Evolutionary conservation across 2,888 invertebrate genomes (phyloP).

Genomic region (Galeruca laticollis): DNA sequence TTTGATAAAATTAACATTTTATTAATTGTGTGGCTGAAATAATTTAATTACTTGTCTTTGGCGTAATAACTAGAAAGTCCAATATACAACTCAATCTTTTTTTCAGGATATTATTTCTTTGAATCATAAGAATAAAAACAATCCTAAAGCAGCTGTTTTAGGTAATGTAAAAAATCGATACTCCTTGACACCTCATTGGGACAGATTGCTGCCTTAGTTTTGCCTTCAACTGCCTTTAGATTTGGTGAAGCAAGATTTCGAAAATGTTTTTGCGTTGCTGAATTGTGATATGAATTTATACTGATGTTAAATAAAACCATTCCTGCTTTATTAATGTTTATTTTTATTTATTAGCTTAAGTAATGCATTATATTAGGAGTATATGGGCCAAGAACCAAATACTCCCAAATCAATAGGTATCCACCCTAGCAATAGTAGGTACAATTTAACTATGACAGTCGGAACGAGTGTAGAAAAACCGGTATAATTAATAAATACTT

Average conservation of each 20-base stretch:
- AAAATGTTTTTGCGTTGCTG: constrained; percentile 13
- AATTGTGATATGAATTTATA: constrained; percentile 36
- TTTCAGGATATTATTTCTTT: constrained; percentile 51
- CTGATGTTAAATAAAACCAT: constrained; percentile 34
- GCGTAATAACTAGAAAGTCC: constrained; percentile 3
- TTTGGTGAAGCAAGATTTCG: constrained; percentile 21
- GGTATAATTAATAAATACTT: too few relatives aligned
- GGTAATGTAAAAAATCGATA: constrained; percentile 58
- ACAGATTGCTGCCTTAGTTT: constrained; percentile 40
- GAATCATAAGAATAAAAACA: constrained; percentile 43
- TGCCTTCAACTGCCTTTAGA: constrained; percentile 20
- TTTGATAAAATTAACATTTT: too few relatives aligned
- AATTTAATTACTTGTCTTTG: too few relatives aligned
- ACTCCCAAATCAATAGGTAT: too few relatives aligned
- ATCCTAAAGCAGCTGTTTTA: constrained; percentile 52
- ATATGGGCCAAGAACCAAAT: too few relatives aligned
- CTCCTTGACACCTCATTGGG: constrained; percentile 58
- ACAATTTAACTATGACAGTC: too few relatives aligned
- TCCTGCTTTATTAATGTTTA: constrained; percentile 27
- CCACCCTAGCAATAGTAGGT: too few relatives aligned
- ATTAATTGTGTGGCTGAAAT: too few relatives aligned
- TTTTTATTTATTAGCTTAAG: constrained; percentile 8
- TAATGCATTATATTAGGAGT: too few relatives aligned
- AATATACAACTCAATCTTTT: background rate
- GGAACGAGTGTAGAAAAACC: too few relatives aligned